These are phyloP conservation scores for Chaitophorus viminalis DNA, from an alignment of 2,888 invertebrate species.

Conservation along the genomic window DNA sequence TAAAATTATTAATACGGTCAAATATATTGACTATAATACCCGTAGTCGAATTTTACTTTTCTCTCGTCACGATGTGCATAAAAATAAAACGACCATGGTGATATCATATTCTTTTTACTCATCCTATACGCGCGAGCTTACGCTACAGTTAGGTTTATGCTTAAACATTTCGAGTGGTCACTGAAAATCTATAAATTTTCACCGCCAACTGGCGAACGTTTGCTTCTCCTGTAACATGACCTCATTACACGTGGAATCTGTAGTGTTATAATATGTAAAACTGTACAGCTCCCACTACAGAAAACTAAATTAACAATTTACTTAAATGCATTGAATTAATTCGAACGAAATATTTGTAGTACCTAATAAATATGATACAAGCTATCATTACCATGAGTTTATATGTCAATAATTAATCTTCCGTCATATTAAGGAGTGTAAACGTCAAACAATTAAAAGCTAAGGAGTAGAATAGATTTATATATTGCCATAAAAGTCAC, in stretches of 20 bases:
- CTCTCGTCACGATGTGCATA: background rate
- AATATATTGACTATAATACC: background rate
- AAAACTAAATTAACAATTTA: background rate
- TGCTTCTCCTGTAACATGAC: slow-evolving; percentile 16
- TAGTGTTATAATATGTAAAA: background rate
- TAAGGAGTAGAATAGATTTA: too few relatives aligned
- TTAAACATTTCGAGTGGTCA: slow-evolving; percentile 30
- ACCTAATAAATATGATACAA: too few relatives aligned
- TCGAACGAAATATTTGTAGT: too few relatives aligned
- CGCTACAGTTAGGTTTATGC: background rate
- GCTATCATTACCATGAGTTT: background rate
- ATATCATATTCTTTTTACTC: background rate
- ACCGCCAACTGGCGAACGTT: slow-evolving; percentile 10
- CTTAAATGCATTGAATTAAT: background rate
- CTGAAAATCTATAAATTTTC: slow-evolving; percentile 42
- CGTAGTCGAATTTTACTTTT: background rate
- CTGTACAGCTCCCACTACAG: background rate
- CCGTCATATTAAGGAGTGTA: too few relatives aligned
- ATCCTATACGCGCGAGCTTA: background rate
- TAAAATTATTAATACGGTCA: background rate
- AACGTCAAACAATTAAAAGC: too few relatives aligned
- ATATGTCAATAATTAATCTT: background rate
- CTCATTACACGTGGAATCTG: slow-evolving; percentile 19
- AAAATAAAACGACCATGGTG: background rate
- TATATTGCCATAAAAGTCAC: too few relatives aligned